Evolutionary conservation across 1,140 invertebrate genomes (phyloP).

Genomic region (Trichoplusia ni): DNA sequence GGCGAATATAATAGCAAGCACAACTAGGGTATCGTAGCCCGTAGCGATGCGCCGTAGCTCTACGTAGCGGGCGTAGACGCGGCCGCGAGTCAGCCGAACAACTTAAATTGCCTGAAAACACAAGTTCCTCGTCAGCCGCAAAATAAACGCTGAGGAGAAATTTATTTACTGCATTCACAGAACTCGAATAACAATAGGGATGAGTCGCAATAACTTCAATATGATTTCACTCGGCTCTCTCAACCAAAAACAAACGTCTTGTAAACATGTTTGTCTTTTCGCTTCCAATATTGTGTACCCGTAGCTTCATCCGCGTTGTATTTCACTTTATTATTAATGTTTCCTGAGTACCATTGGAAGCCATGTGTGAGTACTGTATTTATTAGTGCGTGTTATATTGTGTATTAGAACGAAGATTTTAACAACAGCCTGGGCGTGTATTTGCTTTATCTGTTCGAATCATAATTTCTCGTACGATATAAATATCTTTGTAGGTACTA

Average conservation of each 20-base stretch:
- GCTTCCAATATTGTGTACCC: constrained; percentile 8
- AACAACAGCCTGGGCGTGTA: no score
- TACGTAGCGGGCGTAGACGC: constrained; percentile 13
- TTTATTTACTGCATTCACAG: constrained; percentile 47
- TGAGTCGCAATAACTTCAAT: constrained; percentile 36
- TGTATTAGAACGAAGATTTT: no score
- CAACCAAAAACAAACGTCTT: constrained; percentile 54
- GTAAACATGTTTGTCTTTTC: constrained; percentile 62
- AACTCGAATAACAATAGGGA: constrained; percentile 37
- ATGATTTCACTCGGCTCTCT: constrained; percentile 37
- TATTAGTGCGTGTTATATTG: no score
- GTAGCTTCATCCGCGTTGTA: constrained; percentile 3
- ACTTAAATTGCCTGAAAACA: constrained; percentile 43
- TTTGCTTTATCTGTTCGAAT: no score
- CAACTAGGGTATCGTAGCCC: constrained; percentile 32
- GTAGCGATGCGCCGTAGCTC: constrained; percentile 30
- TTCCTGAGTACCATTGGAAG: background rate
- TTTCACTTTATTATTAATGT: constrained; percentile 16
- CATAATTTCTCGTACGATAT: no score
- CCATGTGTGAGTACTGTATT: constrained; percentile 8
- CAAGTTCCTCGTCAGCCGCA: constrained; percentile 41
- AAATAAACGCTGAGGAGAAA: constrained; percentile 42
- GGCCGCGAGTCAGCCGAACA: constrained; percentile 29
- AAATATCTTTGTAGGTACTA: no score
- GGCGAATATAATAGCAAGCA: constrained; percentile 20